These are phyloP conservation scores for Sycobia sp. DNA, from an alignment of 1,140 invertebrate genomes.

Conservation along the genomic window DNA sequence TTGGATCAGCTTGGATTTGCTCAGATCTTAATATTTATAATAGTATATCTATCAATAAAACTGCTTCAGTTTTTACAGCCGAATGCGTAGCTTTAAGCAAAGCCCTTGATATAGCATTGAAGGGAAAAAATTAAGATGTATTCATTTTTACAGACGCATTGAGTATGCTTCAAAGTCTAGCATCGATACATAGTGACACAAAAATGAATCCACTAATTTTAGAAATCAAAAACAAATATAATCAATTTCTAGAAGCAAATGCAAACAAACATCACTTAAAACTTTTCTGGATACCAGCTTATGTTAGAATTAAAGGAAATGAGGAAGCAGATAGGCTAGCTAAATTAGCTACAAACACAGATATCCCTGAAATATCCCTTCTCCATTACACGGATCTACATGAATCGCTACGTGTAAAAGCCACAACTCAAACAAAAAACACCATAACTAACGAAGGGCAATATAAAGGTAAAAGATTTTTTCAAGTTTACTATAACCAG, in stretches of 20 bases:
- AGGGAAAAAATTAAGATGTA: neutral
- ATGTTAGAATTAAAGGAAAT: neutral
- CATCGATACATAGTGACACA: neutral
- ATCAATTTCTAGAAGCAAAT: neutral
- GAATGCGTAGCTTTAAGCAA: neutral
- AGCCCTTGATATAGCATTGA: neutral
- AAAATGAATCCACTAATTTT: neutral
- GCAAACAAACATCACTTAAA: neutral
- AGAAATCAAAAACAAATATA: conserved; percentile 2
- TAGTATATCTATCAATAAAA: neutral
- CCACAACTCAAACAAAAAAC: too few relatives aligned
- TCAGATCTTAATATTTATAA: neutral
- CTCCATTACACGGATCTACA: too few relatives aligned
- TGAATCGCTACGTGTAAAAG: too few relatives aligned
- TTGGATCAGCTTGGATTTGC: neutral
- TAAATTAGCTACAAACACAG: neutral
- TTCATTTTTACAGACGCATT: neutral
- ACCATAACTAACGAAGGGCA: too few relatives aligned
- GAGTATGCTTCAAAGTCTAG: neutral
- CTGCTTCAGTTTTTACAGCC: neutral
- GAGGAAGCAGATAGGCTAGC: neutral
- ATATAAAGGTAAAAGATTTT: too few relatives aligned
- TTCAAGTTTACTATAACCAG: too few relatives aligned
- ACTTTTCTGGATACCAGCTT: neutral
- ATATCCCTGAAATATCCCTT: too few relatives aligned